Conservation (phyloP, 2,888 invertebrate species). For the Scaptomyza tumidula region DNA sequence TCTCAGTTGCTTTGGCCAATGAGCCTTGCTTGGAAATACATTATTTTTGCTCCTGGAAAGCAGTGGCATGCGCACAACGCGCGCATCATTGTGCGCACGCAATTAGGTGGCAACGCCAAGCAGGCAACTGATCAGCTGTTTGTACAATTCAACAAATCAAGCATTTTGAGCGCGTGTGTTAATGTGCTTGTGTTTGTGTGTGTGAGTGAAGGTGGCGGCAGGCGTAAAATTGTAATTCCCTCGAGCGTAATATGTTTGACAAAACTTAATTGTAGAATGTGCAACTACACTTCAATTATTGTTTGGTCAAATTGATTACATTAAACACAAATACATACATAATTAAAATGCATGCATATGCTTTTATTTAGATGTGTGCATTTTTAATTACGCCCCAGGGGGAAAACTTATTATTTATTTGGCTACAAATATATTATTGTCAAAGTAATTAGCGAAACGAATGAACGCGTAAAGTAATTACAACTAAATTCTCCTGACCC, state of each 20-base stretch:
- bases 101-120: constrained; percentile 64
- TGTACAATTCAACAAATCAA: constrained; percentile 53
- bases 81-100: constrained; percentile 28
- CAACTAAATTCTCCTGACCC: neutral
- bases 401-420: constrained; percentile 35
- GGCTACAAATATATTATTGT: constrained; percentile 50
- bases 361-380: neutral
- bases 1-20: constrained; percentile 31
- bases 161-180: constrained; percentile 6
- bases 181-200: neutral
- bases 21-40: constrained; percentile 53
- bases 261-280: constrained; percentile 61
- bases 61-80: constrained; percentile 56
- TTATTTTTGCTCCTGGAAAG: constrained; percentile 57
- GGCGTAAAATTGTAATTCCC: constrained; percentile 45
- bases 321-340: constrained; percentile 11
- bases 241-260: constrained; percentile 51
- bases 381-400: constrained; percentile 34
- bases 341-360: neutral
- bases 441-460: constrained; percentile 23
- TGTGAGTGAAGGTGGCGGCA: neutral
- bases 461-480: constrained; percentile 16
- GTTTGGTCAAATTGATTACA: constrained; percentile 66
- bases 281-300: constrained; percentile 46
- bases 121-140: constrained; percentile 48